Conservation (phyloP, 2,888 invertebrate species). For the Calameuta filiformis region DNA sequence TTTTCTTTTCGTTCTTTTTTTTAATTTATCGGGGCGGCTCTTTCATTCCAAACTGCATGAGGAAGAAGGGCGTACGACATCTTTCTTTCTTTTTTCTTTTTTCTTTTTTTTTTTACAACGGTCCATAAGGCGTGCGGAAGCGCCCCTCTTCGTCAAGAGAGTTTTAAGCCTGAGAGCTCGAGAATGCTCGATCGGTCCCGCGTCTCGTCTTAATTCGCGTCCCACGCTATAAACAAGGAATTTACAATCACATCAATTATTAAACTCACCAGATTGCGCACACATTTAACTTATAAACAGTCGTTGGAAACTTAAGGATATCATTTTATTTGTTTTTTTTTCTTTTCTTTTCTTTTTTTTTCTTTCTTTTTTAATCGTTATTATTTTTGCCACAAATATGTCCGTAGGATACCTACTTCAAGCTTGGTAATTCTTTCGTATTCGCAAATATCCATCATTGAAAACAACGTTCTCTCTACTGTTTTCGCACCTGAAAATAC, state of each 20-base stretch:
- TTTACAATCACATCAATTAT: constrained; percentile 32
- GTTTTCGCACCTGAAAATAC: constrained; percentile 22
- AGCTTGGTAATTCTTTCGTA: constrained; percentile 1
- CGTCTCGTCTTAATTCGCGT: constrained; percentile 10
- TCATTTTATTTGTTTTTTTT: background rate
- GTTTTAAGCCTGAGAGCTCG: background rate
- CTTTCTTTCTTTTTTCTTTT: constrained; percentile 29
- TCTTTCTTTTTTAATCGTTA: constrained; percentile 1
- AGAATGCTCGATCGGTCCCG: background rate
- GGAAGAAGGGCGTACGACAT: background rate
- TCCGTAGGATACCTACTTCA: constrained; percentile 3
- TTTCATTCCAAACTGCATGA: background rate
- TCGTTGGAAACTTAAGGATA: constrained; percentile 12
- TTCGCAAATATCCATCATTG: constrained; percentile 3
- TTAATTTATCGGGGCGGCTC: background rate
- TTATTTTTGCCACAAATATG: constrained; percentile 7
- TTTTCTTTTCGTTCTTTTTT: background rate
- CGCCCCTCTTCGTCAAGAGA: background rate
- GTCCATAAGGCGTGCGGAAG: constrained; percentile 15
- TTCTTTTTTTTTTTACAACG: constrained; percentile 30
- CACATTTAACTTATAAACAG: constrained; percentile 12
- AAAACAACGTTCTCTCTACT: constrained; percentile 23
- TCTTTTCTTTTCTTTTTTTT: background rate
- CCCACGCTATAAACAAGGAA: constrained; percentile 27
- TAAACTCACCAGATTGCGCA: constrained; percentile 19